Base-by-base conservation (phyloP, 2,888 invertebrate species). In the Drosophila lacicola region DNA sequence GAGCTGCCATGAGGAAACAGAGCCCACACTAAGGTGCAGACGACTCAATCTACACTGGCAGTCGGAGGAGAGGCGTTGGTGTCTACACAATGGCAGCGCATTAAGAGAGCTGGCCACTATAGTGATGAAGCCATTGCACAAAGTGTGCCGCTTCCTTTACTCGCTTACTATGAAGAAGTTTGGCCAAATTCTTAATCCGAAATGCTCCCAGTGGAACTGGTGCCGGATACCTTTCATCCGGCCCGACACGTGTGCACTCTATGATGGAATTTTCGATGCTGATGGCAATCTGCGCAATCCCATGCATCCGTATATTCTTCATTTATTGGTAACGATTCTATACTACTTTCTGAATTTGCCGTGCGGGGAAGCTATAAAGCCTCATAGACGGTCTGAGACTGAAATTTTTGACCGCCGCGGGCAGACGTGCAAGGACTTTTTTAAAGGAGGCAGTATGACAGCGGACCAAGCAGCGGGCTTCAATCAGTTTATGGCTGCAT, bases 241-340 rank as follows among this genome's bases (percentile, higher is more conserved):
- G 1, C 44, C 78, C 0, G 64, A 77, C n/a, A 70, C 65, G 1
- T 77, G 69, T 62, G 67, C 61, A 5, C 49, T 77, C 0, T 82
- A 82, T 8, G 71, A 77, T 29, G 56, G 65, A 0, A 82, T 82
- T 10, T 82, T 71, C 14, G 79, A 80, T 49, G 4, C 5, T 5
- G 1, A 54, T 0, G 78, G 80, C 0, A 70, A 82, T 55, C 21
- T 82, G 0, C 63, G 74, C 0, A 29, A 39, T 5, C 67, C 73
- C 1, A 49, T 78, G 25, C 67, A 78, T 41, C 70, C 78, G 0
- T 64, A 55, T 13, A 68, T 76, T n/a, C 34, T 64, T 1, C 29
- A 65, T 2, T 29, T 78, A 8, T 2, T 80, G 6, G 13, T 70
- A 10, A 34, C 29, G 2, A 76, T 80, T 19, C 8, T 80, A 17